These are phyloP conservation scores for Tichodroma muraria DNA, from an alignment of 2,113 vertebrate genomes.

Conservation along the genomic window DNA sequence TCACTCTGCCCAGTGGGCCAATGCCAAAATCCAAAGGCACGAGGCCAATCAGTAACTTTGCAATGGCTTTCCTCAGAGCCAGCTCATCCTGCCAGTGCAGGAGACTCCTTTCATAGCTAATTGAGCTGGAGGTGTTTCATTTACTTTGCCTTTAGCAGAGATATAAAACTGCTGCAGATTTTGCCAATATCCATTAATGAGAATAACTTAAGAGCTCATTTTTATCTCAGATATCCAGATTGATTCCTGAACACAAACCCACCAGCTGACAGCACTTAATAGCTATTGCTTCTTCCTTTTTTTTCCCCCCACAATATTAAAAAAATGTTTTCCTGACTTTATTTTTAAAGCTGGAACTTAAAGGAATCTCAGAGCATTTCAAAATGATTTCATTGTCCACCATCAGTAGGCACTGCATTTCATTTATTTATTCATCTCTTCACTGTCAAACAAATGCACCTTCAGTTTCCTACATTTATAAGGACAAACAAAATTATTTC, in stretches of 20 bases:
- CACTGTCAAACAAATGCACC: neutral
- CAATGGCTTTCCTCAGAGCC: neutral
- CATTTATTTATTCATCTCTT: neutral
- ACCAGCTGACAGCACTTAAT: neutral
- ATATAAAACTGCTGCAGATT: neutral
- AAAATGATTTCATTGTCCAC: neutral
- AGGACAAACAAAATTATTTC: neutral
- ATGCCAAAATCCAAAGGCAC: neutral
- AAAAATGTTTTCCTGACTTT: neutral
- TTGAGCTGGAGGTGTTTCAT: neutral
- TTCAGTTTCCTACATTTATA: neutral
- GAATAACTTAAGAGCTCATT: neutral
- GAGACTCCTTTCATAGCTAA: neutral
- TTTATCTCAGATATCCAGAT: constrained; percentile 11
- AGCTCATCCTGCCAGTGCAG: neutral
- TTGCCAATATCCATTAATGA: neutral
- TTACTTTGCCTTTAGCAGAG: neutral
- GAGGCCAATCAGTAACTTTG: neutral
- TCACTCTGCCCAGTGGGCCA: neutral
- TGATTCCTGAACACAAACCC: neutral
- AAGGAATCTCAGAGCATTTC: neutral
- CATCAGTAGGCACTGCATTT: neutral
- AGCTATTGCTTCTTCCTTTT: neutral
- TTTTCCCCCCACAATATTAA: neutral
- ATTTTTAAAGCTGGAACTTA: neutral